Percentiles rank a stretch among this genome's conserved stretches.
These are phyloP conservation scores for Panthera uncia DNA, from an alignment of 2,113 vertebrate species.

Conservation along the genomic window DNA sequence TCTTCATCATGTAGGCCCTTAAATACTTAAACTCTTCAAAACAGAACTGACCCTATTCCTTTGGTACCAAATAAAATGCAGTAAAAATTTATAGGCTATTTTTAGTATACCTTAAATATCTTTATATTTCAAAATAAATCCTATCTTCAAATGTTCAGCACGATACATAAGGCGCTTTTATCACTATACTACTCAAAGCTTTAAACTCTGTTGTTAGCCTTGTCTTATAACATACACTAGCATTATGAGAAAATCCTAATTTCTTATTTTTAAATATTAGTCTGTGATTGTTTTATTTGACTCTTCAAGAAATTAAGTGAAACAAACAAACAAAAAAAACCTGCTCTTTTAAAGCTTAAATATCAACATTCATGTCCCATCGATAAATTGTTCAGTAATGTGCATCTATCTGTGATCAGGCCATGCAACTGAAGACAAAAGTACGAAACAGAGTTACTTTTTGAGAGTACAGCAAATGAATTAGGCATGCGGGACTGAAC, in stretches of 20 bases:
- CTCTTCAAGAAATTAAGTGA: slow-evolving; percentile 46
- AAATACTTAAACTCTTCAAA: slow-evolving; percentile 36
- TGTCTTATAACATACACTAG: background rate
- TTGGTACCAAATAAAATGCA: slow-evolving; percentile 55
- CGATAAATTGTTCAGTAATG: slow-evolving; percentile 64
- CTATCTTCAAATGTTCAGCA: background rate
- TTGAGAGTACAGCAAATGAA: slow-evolving; percentile 84
- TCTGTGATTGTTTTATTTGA: background rate
- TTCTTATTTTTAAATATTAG: background rate
- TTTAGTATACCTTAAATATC: background rate
- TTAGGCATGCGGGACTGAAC: slow-evolving; percentile 92
- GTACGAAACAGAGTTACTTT: slow-evolving; percentile 73
- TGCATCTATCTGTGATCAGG: slow-evolving; percentile 83
- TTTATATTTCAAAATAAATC: slow-evolving; percentile 50
- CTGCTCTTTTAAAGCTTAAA: slow-evolving; percentile 66
- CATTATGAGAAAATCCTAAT: slow-evolving; percentile 4
- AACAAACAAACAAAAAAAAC: background rate
- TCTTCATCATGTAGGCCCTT: background rate
- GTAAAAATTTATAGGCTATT: background rate
- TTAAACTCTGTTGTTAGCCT: background rate
- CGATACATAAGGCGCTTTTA: background rate
- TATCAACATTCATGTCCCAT: slow-evolving; percentile 62
- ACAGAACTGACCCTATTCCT: slow-evolving; percentile 6
- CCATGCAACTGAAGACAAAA: slow-evolving; percentile 81
- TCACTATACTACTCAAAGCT: background rate